Evolutionary conservation across 2,113 vertebrate genomes (phyloP), one percentile per base, ranked within the genome.

Genomic region (Hoplias malabaricus): DNA sequence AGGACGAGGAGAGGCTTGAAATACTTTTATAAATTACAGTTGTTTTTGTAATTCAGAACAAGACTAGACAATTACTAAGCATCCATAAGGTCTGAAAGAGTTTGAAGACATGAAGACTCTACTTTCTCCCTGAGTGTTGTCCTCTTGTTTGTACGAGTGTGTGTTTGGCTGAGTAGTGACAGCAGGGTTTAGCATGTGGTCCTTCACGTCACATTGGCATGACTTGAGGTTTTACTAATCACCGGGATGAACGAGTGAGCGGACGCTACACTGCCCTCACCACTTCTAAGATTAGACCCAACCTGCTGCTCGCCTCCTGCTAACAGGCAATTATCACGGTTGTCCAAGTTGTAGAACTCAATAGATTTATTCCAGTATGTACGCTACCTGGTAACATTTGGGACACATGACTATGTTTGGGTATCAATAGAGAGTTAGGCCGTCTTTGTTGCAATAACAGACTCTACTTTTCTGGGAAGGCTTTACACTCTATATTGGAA

Each of bases 221-320:
- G 40, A 66, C 46, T 62, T 81, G 54, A 79, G 77, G 65, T 50
- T 46, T 21, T 57, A 40, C 27, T 77, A 79, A 78, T 86, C 69
- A 81, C 66, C 1, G 31, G 61, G 71, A 69, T 29, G 57, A n/a
- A 19, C 48, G 9, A 8, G 25, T 50, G 25, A 54, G 68, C 46
- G 34, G 69, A 63, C 38, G 48, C 59, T 59, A 57, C 27, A 12
- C 23, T 23, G 53, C 2, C n/a, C 21, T 77, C 70, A 14, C 54
- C 53, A 4, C 25, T 13, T 48, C 62, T 66, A 34, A 57, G 33
- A 71, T 68, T 53, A 34, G 40, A 12, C 53, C 25, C 29, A 57
- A 38, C 38, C 38, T 36, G 3, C 48, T 29, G 9, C n/a, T 21
- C 38, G 12, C 16, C 21, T 67, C 34, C 3, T 57, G 43, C 16